These are phyloP conservation scores for Drosophila ercepeae DNA, from an alignment of 1,140 invertebrate species.

Conservation along the genomic window DNA sequence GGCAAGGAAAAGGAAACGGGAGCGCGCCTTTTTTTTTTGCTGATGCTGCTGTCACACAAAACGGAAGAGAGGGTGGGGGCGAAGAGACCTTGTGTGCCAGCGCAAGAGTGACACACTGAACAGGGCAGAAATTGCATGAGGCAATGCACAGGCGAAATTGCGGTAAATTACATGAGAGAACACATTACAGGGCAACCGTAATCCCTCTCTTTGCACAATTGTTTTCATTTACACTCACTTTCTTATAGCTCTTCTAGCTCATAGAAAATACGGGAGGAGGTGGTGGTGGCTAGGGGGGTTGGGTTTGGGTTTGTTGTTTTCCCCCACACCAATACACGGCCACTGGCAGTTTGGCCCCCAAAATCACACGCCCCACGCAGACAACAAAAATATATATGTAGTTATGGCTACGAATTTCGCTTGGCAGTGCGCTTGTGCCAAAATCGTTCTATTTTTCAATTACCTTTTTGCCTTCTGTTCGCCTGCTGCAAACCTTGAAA, in stretches of 20 bases:
- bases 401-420: slow-evolving; percentile 10
- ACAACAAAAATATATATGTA: slow-evolving; percentile 63
- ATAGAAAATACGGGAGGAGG: neutral
- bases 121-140: slow-evolving; percentile 43
- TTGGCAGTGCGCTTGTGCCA: slow-evolving; percentile 73
- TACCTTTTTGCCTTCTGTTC: slow-evolving; percentile 82
- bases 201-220: slow-evolving; percentile 53
- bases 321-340: slow-evolving; percentile 28
- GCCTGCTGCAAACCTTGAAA: slow-evolving; percentile 81
- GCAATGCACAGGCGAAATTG: slow-evolving; percentile 69
- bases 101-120: slow-evolving; percentile 45
- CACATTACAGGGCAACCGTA: slow-evolving; percentile 42
- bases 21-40: slow-evolving; percentile 70
- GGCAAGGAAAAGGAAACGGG: slow-evolving; percentile 44
- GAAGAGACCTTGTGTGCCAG: slow-evolving; percentile 40
- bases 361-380: slow-evolving; percentile 75
- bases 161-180: slow-evolving; percentile 75
- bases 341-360: slow-evolving; percentile 64
- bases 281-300: neutral
- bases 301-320: slow-evolving; percentile 49
- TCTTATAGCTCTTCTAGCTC: slow-evolving; percentile 1
- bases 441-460: slow-evolving; percentile 82
- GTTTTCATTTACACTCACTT: slow-evolving; percentile 75
- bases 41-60: slow-evolving; percentile 36
- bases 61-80: slow-evolving; percentile 33